Evolutionary conservation across 2,113 vertebrate genomes (phyloP), one percentile per base, ranked within the genome.

Genomic region (Anseranas semipalmata): DNA sequence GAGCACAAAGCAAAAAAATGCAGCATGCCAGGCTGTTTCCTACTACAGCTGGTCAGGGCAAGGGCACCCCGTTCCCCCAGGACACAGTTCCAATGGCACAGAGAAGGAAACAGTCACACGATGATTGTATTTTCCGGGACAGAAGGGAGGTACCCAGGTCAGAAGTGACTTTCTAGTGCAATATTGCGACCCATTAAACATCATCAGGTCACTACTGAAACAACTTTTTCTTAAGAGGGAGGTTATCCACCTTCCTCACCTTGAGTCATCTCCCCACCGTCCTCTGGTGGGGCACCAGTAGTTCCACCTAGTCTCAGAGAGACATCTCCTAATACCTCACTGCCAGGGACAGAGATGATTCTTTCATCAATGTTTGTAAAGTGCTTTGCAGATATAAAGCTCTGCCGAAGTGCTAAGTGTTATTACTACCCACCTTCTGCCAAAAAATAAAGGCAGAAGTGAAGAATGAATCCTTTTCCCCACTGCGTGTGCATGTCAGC

Each of bases 311-410:
- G 65, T 27, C 75, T 81, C 52, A 39, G 59, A 35, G 65, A 32
- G 22, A 32, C 59, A n/a, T 6, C 72, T 53, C 77, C 62, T 21
- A 46, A 41, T 4, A n/a, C 32, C 58, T 82, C 9, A 3, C 50
- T 75, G 55, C 91, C 87, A 74, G 93, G 73, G 80, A 41, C 1
- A 4, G 83, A 77, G 87, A 81, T 43, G 80, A 93, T 87, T 52
- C 70, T 74, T 81, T 77, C 85, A 5, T 46, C n/a, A 15, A 6
- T 0, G n/a, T 63, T 76, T 53, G 50, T 97, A 97, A 97, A 97
- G 97, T 97, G 97, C 97, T 96, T 91, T 76, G 92, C 95, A 97
- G 91, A 95, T 50, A 62, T 68, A 88, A 95, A 97, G 87, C 92
- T 96, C 96, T 96, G 92, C 91, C 63, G 89, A 90, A 95, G 94